Evolutionary conservation across 2,113 vertebrate species (phyloP).

Genomic region (Panurus biarmicus): DNA sequence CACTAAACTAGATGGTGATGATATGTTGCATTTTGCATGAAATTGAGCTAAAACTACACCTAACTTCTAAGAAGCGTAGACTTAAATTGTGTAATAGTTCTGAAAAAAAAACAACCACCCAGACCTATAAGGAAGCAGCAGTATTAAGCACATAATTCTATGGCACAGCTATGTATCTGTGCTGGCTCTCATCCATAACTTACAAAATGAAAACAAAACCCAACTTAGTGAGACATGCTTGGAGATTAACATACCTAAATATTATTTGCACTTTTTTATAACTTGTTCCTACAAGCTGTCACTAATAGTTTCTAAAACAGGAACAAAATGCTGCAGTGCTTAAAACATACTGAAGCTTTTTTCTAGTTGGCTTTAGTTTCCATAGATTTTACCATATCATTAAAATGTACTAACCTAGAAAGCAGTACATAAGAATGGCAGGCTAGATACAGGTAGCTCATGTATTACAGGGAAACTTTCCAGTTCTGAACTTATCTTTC

Average conservation of each 20-base stretch:
- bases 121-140: not conserved
- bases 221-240: constrained; percentile 7
- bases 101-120: not conserved
- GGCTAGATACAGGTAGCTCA: not conserved
- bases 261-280: not conserved
- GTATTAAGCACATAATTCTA: constrained; percentile 32
- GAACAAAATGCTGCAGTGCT: not conserved
- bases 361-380: not conserved
- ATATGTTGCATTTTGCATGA: not conserved
- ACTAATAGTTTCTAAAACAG: not conserved
- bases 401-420: not conserved
- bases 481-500: not conserved
- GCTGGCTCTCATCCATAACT: constrained; percentile 31
- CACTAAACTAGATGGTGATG: not conserved
- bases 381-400: not conserved
- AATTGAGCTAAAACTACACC: not conserved
- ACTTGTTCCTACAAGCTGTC: not conserved
- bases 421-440: not conserved
- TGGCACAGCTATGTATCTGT: constrained; percentile 4
- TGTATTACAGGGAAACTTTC: not conserved
- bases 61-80: not conserved
- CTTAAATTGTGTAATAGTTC: constrained; percentile 25
- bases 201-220: not conserved
- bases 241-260: not conserved
- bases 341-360: not conserved